Base-by-base conservation (phyloP, 2,888 invertebrate species). In the Pandemis cinnamomeana region DNA sequence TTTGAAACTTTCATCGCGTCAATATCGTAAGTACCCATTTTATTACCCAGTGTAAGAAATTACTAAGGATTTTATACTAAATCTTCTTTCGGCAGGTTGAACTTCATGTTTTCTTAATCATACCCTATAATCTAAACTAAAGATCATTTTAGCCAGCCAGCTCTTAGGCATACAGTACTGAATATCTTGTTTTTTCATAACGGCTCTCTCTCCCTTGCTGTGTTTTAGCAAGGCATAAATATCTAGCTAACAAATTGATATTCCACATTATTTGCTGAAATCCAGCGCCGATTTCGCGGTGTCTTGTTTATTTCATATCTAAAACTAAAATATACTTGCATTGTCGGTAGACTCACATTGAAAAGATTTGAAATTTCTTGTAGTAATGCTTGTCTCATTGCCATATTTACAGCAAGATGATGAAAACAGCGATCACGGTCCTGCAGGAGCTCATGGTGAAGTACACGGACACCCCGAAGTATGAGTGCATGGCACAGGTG, bases 381-480 rank as follows among this genome's bases (percentile, higher is more conserved):
- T 60, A 61, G 13, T 61, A 41, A 61, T 61, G 36, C 7, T 7
- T 48, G n/a, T 69, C 66, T 53, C 10, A 36, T 20, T 64, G 11
- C 11, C 5, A 27, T 48, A 27, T 15, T 72, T 48, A 20, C 55
- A 72, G 72, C 60, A 80, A 75, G 64, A 84, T 78, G 72, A 91
- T 92, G 80, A 96, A 96, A 87, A 96, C 96, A 0, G 95, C 96
- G 0, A 95, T 95, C 7, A 95, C 96, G 60, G 94, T 96, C 4
- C 88, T 96, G 15, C 96, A 96, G 84, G 96, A 96, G 85, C 91
- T 96, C 88, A 95, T 96, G 88, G 90, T 95, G 6, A 95, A 95
- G 79, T 86, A 89, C 36, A 89, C 91, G 0, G 81, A 84, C 20
- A 81, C 88, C 0, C 95, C 96, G 0, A 95, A 95, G 72, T 96